These are phyloP conservation scores for Valencia hispanica DNA, from an alignment of 2,797 vertebrate genomes.

Conservation along the genomic window DNA sequence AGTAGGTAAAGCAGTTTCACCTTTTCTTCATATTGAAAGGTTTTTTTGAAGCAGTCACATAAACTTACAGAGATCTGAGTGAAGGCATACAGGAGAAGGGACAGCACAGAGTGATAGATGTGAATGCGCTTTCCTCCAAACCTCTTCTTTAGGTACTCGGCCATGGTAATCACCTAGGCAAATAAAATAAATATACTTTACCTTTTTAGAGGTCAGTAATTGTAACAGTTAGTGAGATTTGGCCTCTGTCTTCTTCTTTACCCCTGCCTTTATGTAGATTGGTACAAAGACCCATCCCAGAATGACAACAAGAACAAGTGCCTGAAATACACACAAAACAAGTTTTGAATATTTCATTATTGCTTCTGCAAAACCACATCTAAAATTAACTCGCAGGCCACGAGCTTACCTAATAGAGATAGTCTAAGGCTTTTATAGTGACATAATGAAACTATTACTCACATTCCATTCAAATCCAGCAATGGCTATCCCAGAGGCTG, in stretches of 20 bases:
- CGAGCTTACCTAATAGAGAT: neutral
- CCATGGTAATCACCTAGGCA: constrained; percentile 93
- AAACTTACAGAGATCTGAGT: constrained; percentile 94
- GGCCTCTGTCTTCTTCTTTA: constrained; percentile 56
- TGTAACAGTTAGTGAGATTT: neutral
- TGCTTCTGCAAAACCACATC: neutral
- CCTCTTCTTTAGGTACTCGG: constrained; percentile 91
- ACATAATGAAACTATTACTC: constrained; percentile 67
- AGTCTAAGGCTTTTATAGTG: neutral
- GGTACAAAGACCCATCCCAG: constrained; percentile 97
- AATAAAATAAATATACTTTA: neutral
- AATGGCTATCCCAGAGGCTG: constrained; percentile 87
- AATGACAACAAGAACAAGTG: constrained; percentile 87
- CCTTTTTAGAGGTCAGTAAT: neutral
- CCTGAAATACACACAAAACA: constrained; percentile 78
- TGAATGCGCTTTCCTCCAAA: constrained; percentile 93
- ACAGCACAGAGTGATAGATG: constrained; percentile 90
- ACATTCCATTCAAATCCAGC: constrained; percentile 96
- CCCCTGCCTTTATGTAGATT: constrained; percentile 93
- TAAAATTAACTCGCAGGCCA: neutral
- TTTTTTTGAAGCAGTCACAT: neutral
- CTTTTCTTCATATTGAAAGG: neutral
- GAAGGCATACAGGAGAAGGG: constrained; percentile 88
- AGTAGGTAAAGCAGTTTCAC: neutral
- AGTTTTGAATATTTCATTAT: neutral